A percentile compares a stretch with the other conserved stretches of the same genome.
phyloP scores from a whole-genome alignment of 2,113 vertebrate genomes.

The Scartelaos histophorus region DNA sequence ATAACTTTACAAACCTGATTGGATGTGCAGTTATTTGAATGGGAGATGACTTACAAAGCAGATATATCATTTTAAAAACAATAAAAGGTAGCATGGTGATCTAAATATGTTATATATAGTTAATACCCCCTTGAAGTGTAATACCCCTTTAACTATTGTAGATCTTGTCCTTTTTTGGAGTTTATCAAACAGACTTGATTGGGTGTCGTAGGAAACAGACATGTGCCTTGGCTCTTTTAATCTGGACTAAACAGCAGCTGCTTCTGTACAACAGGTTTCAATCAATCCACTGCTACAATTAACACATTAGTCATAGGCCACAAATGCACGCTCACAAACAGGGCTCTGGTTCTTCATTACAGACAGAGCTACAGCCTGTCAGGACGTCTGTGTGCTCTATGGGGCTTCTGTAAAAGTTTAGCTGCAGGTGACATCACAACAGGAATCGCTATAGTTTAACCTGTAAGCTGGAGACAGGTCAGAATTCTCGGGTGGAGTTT shows the following conservation, averaged over 20 bases:
- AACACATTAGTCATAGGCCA: conserved; percentile 2
- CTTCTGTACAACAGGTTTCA: background rate
- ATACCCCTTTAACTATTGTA: background rate
- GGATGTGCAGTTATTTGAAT: no score
- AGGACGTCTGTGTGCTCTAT: background rate
- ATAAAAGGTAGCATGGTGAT: no score
- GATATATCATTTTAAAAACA: no score
- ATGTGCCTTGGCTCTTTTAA: background rate
- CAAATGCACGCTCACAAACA: background rate
- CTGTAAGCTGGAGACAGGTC: no score
- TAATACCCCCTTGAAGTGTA: no score
- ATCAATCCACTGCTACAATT: conserved; percentile 1
- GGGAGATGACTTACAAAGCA: no score
- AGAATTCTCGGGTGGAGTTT: no score
- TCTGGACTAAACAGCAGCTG: conserved; percentile 10
- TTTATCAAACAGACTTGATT: background rate
- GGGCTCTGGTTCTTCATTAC: background rate
- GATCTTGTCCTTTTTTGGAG: background rate
- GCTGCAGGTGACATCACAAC: background rate
- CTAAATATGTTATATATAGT: no score
- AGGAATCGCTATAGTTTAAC: no score
- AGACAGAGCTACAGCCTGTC: background rate
- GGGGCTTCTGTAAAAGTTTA: background rate
- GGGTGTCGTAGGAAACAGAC: background rate
- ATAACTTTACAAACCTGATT: background rate